Evolutionary conservation across 2,888 invertebrate species (phyloP), one percentile per base, ranked within the genome.

Genomic region (Myopa testacea): DNA sequence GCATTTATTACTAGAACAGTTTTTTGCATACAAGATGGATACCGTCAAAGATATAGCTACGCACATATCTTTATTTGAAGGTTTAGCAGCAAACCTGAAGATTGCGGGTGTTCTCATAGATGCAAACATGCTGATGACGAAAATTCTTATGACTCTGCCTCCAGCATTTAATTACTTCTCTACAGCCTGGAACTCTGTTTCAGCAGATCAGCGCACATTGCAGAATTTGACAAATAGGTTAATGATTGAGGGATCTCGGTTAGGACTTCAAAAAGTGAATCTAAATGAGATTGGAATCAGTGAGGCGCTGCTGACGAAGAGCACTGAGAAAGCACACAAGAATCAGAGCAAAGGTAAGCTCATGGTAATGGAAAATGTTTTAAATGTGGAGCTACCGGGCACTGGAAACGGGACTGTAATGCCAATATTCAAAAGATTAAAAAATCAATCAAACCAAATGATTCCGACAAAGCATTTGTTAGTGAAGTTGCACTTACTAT

Each of bases 11-110:
- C 69, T 60, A 38, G 69, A 78, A 60, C 73, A 78, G 78, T 75
- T 75, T 52, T 75, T 70, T 55, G 71, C 78, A 45, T 78, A 78
- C 60, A 63, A 74, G 45, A 78, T 55, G 70, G 69, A 78, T n/a
- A 60, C 78, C 7, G 34, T 8, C 12, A 68, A 75, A 45, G 65
- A 71, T 67, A 70, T 76, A 55, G 75, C 78, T 14, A 78, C 71
- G 58, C 78, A 75, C 69, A 75, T 72, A 38, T 78, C 75, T 40
- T 26, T 60, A 60, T 74, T 78, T 34, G 71, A 75, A 78, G 75
- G 72, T n/a, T 34, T 63, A 38, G 74, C 62, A 50, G 60, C 73
- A 40, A 74, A 78, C 26, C 62, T 69, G 58, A 75, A 70, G 38
- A 63, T 37, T 52, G 62, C 75, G 5, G 75, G 70, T 62, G 69